Evolutionary conservation across 2,113 vertebrate genomes (phyloP).

Genomic region (Cheilinus undulatus): DNA sequence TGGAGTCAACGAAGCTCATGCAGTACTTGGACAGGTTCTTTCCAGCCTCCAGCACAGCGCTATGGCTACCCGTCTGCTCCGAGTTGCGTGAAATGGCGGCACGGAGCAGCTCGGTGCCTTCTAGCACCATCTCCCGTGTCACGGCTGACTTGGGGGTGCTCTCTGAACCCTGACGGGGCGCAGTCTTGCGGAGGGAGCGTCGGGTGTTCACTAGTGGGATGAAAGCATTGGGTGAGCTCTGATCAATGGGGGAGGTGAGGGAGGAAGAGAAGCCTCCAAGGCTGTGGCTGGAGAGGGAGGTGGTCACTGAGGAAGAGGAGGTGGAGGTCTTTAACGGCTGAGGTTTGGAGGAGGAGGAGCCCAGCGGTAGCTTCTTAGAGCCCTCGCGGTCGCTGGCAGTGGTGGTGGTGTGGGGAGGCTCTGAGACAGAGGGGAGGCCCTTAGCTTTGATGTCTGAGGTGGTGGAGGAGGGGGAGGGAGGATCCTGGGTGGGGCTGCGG

Average conservation of each 20-base stretch:
- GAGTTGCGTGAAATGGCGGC: constrained; percentile 91
- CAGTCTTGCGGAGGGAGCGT: constrained; percentile 92
- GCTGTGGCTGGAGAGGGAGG: constrained; percentile 67
- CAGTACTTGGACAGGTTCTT: constrained; percentile 98
- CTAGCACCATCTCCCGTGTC: constrained; percentile 92
- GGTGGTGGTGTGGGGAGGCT: constrained; percentile 74
- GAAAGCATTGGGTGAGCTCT: constrained; percentile 85
- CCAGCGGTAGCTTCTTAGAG: constrained; percentile 86
- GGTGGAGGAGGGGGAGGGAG: constrained; percentile 45
- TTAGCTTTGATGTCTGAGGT: constrained; percentile 83
- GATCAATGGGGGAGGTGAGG: constrained; percentile 76
- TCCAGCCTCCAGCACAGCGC: constrained; percentile 93
- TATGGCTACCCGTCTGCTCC: constrained; percentile 95
- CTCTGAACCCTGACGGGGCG: constrained; percentile 88
- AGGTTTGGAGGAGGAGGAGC: constrained; percentile 86
- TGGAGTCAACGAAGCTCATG: constrained; percentile 95
- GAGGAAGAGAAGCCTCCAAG: constrained; percentile 66
- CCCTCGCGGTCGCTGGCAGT: constrained; percentile 78
- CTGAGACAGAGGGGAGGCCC: constrained; percentile 71
- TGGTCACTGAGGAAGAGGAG: constrained; percentile 67
- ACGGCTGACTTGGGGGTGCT: constrained; percentile 89
- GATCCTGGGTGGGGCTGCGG: constrained; percentile 88
- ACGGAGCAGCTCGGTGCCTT: constrained; percentile 90
- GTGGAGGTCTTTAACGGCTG: constrained; percentile 81
- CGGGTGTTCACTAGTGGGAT: constrained; percentile 92